Conservation (phyloP, 2,888 invertebrate genomes). For the Barypeithes pellucidus region DNA sequence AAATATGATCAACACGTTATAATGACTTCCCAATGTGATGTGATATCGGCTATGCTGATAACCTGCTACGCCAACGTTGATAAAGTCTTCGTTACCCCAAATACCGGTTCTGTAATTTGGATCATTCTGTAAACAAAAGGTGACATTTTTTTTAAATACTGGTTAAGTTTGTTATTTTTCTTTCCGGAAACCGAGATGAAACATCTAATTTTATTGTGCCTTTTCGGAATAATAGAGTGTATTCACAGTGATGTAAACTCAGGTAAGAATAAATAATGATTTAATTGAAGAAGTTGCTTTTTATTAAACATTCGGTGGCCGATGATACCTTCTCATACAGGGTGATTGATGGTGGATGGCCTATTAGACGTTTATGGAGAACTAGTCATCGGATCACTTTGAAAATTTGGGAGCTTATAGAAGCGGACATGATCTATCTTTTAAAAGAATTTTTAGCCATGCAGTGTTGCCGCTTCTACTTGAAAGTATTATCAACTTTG, state of each 20-base stretch:
- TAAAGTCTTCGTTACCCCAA: slow-evolving; percentile 42
- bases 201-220: not conserved
- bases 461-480: too few relatives aligned
- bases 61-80: slow-evolving; percentile 31
- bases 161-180: not conserved
- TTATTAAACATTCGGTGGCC: too few relatives aligned
- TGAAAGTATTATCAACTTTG: too few relatives aligned
- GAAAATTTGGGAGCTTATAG: too few relatives aligned
- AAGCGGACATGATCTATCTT: too few relatives aligned
- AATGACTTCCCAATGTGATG: slow-evolving; percentile 39
- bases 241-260: not conserved
- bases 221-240: not conserved
- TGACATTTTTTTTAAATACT: slow-evolving; percentile 11
- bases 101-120: slow-evolving; percentile 40
- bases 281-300: not conserved
- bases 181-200: not conserved
- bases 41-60: slow-evolving; percentile 19
- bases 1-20: slow-evolving; percentile 42
- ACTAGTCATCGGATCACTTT: too few relatives aligned
- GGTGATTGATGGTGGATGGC: too few relatives aligned
- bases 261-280: slow-evolving; percentile 17
- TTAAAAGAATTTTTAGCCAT: too few relatives aligned
- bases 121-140: slow-evolving; percentile 26
- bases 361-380: too few relatives aligned
- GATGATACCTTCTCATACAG: too few relatives aligned